Evolutionary conservation across 2,113 vertebrate species (phyloP), one percentile per base, ranked within the genome.

Genomic region (Leucoraja erinaceus): DNA sequence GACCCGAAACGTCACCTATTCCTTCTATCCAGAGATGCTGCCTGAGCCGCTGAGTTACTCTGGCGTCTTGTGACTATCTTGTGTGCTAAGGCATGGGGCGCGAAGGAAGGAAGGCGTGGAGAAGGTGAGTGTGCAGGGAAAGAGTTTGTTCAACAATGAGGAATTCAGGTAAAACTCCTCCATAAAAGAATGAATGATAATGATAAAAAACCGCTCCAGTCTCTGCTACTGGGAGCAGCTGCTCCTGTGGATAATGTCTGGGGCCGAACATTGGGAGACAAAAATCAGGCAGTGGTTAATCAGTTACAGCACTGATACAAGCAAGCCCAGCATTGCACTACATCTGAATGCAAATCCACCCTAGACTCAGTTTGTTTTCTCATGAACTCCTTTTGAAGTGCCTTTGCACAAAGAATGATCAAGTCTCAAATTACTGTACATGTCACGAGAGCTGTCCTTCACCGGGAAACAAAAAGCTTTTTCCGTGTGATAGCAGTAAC

Each of bases 401-500:
- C 63, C 18, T 63, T 72, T 11, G 33, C 66, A 91, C 90, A 91
- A 91, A 91, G 90, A 38, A 72, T 70, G n/a, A 90, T 70, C 88
- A 90, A 95, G 94, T 94, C 93, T 94, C 94, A 92, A 94, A 94
- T 94, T 95, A 94, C 94, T 93, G 47, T 81, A 94, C 94, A 94
- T 95, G 93, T 95, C 94, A 94, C 77, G 22, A 93, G 94, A 94
- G 93, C 93, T 94, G 94, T 93, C 93, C 94, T 93, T 95, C 93
- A 95, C 38, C 14, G 16, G 16, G 11, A 10, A 68, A 31, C n/a
- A 93, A 93, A 70, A 94, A 93, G 93, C 93, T 93, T 95, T 95
- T 94, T 94, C 95, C 94, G 38, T 47, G 38, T 95, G 94, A 95
- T 95, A 94, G 93, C 93, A 94, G 93, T 93, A 95, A 95, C 93